A percentile compares a stretch with the other conserved stretches of the same genome.
phyloP scores from a whole-genome alignment of 2,888 invertebrate genomes.

The Magallana nippona region DNA sequence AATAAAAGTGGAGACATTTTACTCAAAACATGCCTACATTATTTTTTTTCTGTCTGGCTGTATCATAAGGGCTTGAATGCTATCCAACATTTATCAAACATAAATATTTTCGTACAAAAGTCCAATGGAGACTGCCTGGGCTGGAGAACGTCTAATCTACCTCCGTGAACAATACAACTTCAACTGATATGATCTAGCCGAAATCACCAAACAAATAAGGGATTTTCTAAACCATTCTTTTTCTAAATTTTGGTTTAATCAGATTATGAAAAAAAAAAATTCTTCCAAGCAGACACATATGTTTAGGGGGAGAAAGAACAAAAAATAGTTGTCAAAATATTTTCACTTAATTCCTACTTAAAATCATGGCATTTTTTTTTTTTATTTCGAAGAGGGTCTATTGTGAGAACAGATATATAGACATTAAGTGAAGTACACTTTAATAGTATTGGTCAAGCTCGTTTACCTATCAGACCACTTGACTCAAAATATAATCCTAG shows the following conservation, averaged over 20 bases:
- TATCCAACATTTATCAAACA: constrained; percentile 35
- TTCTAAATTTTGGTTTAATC: constrained; percentile 29
- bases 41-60: constrained; percentile 5
- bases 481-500: too few relatives aligned
- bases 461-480: too few relatives aligned
- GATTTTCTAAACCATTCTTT: constrained; percentile 24
- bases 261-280: constrained; percentile 24
- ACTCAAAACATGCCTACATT: neutral
- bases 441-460: too few relatives aligned
- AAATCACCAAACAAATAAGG: constrained; percentile 30
- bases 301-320: neutral
- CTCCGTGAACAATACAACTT: neutral
- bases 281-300: constrained; percentile 18
- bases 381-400: neutral
- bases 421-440: too few relatives aligned
- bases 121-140: constrained; percentile 13
- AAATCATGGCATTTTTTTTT: neutral
- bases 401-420: too few relatives aligned
- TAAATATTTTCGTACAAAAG: constrained; percentile 33
- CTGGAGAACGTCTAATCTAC: constrained; percentile 22
- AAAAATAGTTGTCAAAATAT: constrained; percentile 12
- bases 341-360: neutral
- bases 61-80: constrained; percentile 21
- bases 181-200: constrained; percentile 25
- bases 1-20: constrained; percentile 9